A percentile compares a stretch with the other conserved stretches of the same genome.
Evolutionary conservation across 2,888 invertebrate species (phyloP).

Genomic region (Diloba caeruleocephala): DNA sequence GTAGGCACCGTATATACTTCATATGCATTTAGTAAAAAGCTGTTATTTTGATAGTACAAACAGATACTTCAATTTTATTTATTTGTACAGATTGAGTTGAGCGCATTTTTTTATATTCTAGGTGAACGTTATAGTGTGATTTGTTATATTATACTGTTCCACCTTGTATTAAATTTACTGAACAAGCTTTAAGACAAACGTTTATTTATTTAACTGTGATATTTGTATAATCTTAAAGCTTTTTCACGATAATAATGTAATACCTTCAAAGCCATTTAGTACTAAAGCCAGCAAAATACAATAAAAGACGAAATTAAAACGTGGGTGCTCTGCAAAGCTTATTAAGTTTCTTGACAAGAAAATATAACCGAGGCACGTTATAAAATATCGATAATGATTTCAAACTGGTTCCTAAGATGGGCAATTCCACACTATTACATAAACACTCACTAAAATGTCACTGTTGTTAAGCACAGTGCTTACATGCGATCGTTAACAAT

Average conservation of each 20-base stretch:
- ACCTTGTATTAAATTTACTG: too few species aligned
- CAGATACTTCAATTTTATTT: too few species aligned
- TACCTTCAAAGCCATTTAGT: not conserved
- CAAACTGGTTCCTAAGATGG: slow-evolving; percentile 58
- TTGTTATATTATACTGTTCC: too few species aligned
- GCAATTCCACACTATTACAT: slow-evolving; percentile 57
- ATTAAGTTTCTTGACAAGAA: slow-evolving; percentile 22
- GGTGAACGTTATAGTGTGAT: too few species aligned
- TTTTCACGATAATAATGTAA: not conserved
- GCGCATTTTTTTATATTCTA: too few species aligned
- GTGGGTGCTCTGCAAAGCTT: slow-evolving; percentile 13
- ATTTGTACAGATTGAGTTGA: too few species aligned
- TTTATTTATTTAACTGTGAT: too few species aligned
- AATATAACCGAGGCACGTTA: slow-evolving; percentile 21
- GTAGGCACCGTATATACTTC: too few species aligned
- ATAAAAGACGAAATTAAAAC: slow-evolving; percentile 12
- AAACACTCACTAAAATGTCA: slow-evolving; percentile 63
- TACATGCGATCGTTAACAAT: slow-evolving; percentile 20
- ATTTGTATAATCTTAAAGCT: not conserved
- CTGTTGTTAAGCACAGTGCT: slow-evolving; percentile 47
- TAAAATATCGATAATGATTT: slow-evolving; percentile 45
- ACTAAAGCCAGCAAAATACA: slow-evolving; percentile 1
- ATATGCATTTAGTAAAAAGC: too few species aligned
- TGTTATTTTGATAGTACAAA: too few species aligned
- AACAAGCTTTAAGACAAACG: too few species aligned